Conservation (phyloP, 2,113 vertebrate species). For the Promerops cafer region DNA sequence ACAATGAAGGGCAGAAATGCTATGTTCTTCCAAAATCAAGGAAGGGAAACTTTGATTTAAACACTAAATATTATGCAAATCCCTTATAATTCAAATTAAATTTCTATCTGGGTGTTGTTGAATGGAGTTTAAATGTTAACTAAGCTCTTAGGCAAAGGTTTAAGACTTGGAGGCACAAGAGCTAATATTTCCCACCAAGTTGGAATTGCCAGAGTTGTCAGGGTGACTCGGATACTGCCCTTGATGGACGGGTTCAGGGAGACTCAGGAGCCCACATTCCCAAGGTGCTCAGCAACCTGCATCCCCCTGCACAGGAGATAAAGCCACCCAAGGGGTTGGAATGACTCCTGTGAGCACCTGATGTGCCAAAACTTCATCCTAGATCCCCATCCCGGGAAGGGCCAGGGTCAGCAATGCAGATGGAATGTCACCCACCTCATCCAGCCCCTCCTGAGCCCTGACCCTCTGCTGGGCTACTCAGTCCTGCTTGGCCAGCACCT, state of each 20-base stretch:
- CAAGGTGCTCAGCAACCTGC: neutral
- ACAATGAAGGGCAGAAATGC: neutral
- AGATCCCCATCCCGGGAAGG: rapidly evolving
- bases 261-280: neutral
- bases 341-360: neutral
- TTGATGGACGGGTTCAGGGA: neutral
- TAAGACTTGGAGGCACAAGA: neutral
- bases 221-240: neutral
- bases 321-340: neutral
- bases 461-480: neutral
- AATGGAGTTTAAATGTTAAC: neutral
- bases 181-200: neutral
- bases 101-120: neutral
- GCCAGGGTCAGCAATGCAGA: neutral
- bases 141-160: neutral
- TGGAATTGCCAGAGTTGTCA: neutral
- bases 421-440: neutral
- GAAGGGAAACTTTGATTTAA: neutral
- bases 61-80: neutral
- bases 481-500: neutral
- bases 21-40: neutral
- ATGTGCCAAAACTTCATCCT: neutral
- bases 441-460: neutral
- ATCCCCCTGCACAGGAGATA: neutral
- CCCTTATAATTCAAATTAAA: neutral